phyloP scores from a whole-genome alignment of 1,140 invertebrate species.

The Temnothorax nylanderi region DNA sequence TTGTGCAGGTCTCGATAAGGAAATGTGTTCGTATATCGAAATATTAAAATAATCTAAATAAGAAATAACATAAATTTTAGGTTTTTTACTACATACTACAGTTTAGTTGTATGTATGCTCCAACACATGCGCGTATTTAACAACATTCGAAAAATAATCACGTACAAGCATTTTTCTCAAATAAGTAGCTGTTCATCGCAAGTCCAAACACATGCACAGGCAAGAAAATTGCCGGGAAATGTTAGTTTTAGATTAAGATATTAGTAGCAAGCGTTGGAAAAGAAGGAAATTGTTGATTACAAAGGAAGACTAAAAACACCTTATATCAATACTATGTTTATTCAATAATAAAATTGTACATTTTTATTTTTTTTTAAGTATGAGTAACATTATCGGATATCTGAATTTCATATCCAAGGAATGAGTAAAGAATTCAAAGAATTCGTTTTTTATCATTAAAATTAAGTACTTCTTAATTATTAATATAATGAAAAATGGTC shows the following conservation, averaged over 20 bases:
- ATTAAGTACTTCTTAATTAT: slow-evolving; percentile 30
- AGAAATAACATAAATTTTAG: slow-evolving; percentile 6
- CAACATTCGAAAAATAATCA: neutral
- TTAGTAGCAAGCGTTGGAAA: slow-evolving; percentile 82
- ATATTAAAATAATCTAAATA: neutral
- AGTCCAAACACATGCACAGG: slow-evolving; percentile 40
- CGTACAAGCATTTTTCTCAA: neutral
- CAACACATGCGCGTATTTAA: slow-evolving; percentile 17
- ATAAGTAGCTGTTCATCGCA: slow-evolving; percentile 16
- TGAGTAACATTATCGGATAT: slow-evolving; percentile 55
- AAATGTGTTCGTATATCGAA: neutral
- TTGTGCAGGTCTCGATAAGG: neutral
- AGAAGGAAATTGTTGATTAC: slow-evolving; percentile 68
- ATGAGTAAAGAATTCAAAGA: neutral
- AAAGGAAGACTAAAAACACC: slow-evolving; percentile 78
- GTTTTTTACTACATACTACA: neutral
- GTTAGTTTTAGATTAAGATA: slow-evolving; percentile 81
- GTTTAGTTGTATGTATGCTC: slow-evolving; percentile 12
- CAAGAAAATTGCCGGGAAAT: slow-evolving; percentile 47
- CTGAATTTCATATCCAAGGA: slow-evolving; percentile 26
- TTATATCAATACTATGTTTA: slow-evolving; percentile 78
- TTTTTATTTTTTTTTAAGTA: slow-evolving; percentile 44
- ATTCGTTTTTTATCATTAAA: slow-evolving; percentile 17
- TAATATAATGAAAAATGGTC: slow-evolving; percentile 22
- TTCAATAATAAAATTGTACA: slow-evolving; percentile 78